These are phyloP conservation scores for Chironomus tepperi DNA, from an alignment of 1,140 invertebrate genomes.

Conservation along the genomic window DNA sequence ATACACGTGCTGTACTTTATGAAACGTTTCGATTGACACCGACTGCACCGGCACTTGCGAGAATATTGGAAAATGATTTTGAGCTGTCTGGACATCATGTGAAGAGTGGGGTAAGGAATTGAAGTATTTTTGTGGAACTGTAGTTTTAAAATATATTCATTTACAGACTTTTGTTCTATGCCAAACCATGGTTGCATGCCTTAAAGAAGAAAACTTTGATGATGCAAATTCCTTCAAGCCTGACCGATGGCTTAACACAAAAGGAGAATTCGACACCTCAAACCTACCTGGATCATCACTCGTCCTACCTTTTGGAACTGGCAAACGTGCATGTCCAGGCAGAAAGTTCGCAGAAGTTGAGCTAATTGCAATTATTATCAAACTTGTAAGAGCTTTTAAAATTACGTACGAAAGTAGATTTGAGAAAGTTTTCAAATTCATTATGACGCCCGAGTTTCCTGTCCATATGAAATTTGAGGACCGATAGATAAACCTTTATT, in stretches of 20 bases:
- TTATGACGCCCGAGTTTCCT: conserved; percentile 62
- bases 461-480: conserved; percentile 57
- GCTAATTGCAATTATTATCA: conserved; percentile 62
- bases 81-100: conserved; percentile 66
- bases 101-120: conserved; percentile 55
- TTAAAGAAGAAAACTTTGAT: conserved; percentile 67
- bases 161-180: conserved; percentile 72
- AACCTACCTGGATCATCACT: conserved; percentile 47
- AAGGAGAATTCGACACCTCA: conserved; percentile 38
- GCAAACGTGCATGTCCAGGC: conserved; percentile 72
- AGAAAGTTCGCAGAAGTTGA: conserved; percentile 73
- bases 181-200: conserved; percentile 77
- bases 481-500: conserved; percentile 31
- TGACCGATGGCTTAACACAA: conserved; percentile 64
- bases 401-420: conserved; percentile 21
- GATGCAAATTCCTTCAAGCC: conserved; percentile 65
- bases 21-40: conserved; percentile 76
- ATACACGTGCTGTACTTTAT: conserved; percentile 74
- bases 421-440: conserved; percentile 66
- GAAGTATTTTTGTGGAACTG: conserved; percentile 6
- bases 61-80: conserved; percentile 68
- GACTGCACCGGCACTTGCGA: conserved; percentile 70
- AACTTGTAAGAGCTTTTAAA: conserved; percentile 43
- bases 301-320: conserved; percentile 81
- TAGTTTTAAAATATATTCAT: conserved; percentile 26